These are phyloP conservation scores for Zaprionus ghesquierei DNA, from an alignment of 1,140 invertebrate genomes.

Conservation along the genomic window DNA sequence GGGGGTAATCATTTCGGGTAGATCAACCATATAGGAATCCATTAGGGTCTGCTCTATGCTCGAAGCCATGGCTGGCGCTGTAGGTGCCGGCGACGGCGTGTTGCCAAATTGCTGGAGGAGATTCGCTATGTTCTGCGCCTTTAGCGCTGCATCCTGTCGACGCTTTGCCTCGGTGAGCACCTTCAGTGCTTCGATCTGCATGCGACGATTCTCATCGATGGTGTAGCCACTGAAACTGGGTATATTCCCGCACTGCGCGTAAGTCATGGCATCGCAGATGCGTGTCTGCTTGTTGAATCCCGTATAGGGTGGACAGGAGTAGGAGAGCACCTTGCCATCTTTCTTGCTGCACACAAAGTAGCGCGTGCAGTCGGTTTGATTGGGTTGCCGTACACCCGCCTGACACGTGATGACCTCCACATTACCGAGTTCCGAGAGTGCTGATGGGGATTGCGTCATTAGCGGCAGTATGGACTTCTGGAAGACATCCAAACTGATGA, in stretches of 20 bases:
- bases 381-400: slow-evolving; percentile 82
- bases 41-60: slow-evolving; percentile 60
- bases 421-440: slow-evolving; percentile 54
- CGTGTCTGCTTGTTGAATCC: slow-evolving; percentile 83
- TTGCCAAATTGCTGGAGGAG: slow-evolving; percentile 66
- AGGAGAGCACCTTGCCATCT: slow-evolving; percentile 81
- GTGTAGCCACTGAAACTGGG: slow-evolving; percentile 52
- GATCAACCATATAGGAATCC: slow-evolving; percentile 57
- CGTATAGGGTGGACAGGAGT: slow-evolving; percentile 83
- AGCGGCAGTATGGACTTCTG: slow-evolving; percentile 75
- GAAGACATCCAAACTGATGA: slow-evolving; percentile 75
- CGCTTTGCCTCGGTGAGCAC: slow-evolving; percentile 68
- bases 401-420: slow-evolving; percentile 83
- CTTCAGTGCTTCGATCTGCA: slow-evolving; percentile 72
- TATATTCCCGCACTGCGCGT: slow-evolving; percentile 70
- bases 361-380: slow-evolving; percentile 83
- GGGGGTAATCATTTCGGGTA: slow-evolving; percentile 29
- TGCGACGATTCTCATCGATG: slow-evolving; percentile 60
- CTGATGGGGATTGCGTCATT: slow-evolving; percentile 46
- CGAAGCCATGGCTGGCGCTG: not conserved
- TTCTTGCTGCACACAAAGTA: slow-evolving; percentile 84
- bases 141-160: slow-evolving; percentile 61
- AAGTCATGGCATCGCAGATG: slow-evolving; percentile 82
- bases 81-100: not conserved
- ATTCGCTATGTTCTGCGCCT: slow-evolving; percentile 70